A percentile compares a stretch with the other conserved stretches of the same genome.
Evolutionary conservation across 1,140 invertebrate species (phyloP).

Genomic region (Melanaphis sacchari): DNA sequence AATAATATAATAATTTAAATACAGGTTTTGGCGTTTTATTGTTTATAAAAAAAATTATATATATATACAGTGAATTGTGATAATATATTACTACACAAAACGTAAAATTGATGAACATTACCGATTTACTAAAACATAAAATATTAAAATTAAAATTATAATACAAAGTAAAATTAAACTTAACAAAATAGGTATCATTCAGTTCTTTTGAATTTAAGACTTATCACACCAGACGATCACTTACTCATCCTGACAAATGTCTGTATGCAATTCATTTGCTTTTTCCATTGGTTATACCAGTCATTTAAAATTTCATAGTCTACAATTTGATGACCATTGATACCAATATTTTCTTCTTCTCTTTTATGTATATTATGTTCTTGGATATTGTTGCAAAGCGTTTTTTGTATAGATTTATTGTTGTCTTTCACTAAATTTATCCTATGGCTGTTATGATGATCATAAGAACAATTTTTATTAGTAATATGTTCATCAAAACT

Average conservation of each 20-base stretch:
- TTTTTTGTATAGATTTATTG: neutral
- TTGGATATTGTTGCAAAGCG: neutral
- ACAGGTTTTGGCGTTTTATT: conserved; percentile 8
- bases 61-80: too few relatives aligned
- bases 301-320: conserved; percentile 28
- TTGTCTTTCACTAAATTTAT: neutral
- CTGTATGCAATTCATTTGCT: conserved; percentile 30
- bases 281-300: conserved; percentile 34
- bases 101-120: neutral
- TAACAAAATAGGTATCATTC: neutral
- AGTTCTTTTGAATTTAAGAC: neutral
- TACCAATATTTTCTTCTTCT: neutral
- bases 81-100: neutral
- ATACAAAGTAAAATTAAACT: neutral
- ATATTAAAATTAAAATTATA: neutral
- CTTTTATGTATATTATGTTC: neutral
- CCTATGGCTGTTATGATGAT: neutral
- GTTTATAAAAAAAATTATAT: neutral
- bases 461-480: neutral
- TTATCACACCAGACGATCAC: neutral
- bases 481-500: neutral
- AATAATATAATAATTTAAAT: conserved; percentile 10
- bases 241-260: conserved; percentile 28
- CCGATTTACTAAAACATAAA: neutral
- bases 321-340: neutral